These are phyloP conservation scores for Eulemur coronatus DNA, from an alignment of 2,797 vertebrate genomes.

Conservation along the genomic window DNA sequence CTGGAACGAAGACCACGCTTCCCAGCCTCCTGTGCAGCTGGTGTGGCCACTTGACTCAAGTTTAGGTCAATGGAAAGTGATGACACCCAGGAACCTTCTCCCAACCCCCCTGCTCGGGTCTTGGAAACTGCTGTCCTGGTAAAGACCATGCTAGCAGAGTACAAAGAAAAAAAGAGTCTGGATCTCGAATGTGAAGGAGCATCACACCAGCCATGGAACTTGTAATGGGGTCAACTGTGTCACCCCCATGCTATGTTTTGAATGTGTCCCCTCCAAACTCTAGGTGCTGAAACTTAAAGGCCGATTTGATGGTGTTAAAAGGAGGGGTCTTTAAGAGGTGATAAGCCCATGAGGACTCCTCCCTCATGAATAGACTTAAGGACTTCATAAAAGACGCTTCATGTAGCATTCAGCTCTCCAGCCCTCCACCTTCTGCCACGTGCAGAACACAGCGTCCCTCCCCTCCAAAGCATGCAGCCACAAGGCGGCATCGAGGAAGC, in stretches of 20 bases:
- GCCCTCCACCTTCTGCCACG: accelerated
- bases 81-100: background rate
- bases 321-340: background rate
- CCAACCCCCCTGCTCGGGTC: no score
- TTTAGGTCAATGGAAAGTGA: background rate
- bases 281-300: background rate
- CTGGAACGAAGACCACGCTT: no score
- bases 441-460: background rate
- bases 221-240: background rate
- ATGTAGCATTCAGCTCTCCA: background rate
- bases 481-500: background rate
- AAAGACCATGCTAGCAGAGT: background rate
- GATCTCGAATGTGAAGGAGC: accelerated
- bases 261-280: background rate
- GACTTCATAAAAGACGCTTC: background rate
- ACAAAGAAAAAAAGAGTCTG: no score
- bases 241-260: accelerated
- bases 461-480: background rate
- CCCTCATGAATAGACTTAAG: no score
- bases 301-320: background rate
- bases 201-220: background rate
- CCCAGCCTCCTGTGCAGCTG: background rate
- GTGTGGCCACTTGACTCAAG: background rate
- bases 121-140: background rate
- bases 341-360: background rate